A percentile compares a stretch with the other conserved stretches of the same genome.
Evolutionary conservation across 2,113 vertebrate genomes (phyloP).

Genomic region (Sprattus sprattus): DNA sequence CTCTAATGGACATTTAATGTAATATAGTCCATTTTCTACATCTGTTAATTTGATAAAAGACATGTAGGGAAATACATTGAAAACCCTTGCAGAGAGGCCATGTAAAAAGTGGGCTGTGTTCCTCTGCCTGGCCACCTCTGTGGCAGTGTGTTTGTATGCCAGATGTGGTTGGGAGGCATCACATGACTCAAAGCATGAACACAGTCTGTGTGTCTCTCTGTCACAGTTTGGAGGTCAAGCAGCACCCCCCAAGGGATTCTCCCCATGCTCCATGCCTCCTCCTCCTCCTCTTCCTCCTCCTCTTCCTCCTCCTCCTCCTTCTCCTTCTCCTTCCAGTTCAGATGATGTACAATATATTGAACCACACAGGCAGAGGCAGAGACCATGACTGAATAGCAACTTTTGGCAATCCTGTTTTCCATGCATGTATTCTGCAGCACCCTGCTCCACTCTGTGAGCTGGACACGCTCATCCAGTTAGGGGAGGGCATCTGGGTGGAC

Average conservation of each 20-base stretch:
- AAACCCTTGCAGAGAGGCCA: not conserved
- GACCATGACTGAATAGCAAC: not conserved
- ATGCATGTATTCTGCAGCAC: conserved; percentile 3
- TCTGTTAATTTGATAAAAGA: not conserved
- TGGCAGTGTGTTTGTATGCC: conserved; percentile 17
- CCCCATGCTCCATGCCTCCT: not conserved
- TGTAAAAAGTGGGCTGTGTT: not conserved
- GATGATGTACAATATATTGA: not conserved
- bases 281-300: not conserved
- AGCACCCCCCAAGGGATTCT: conserved; percentile 24
- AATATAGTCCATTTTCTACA: not conserved
- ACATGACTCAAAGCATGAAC: not conserved
- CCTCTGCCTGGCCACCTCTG: not conserved
- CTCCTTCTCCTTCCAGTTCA: not conserved
- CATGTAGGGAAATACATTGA: not conserved
- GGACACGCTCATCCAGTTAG: not conserved
- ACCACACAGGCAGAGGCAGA: not conserved
- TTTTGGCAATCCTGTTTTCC: not conserved
- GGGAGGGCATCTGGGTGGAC: not conserved
- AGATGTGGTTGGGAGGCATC: conserved; percentile 10
- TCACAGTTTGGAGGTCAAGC: conserved; percentile 32
- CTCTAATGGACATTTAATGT: not conserved
- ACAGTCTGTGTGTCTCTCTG: conserved; percentile 25
- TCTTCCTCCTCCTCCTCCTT: not conserved
- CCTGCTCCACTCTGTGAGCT: not conserved